Conservation (phyloP, 2,113 vertebrate genomes). For the Abramis brama region DNA sequence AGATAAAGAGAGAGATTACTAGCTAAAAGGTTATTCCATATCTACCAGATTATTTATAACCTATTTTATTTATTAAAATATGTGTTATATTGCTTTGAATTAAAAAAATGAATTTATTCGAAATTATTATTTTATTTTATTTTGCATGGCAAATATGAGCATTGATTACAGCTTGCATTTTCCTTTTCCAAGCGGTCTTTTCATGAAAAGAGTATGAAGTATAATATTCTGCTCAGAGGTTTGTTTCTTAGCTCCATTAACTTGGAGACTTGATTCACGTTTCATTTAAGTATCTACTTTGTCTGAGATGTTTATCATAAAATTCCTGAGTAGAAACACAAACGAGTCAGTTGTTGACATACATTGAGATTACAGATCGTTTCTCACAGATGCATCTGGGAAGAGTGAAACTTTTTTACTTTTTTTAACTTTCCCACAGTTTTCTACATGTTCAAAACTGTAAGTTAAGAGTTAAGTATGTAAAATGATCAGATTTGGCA, state of each 20-base stretch:
- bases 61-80: background rate
- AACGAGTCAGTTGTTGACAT: background rate
- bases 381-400: background rate
- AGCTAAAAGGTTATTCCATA: background rate
- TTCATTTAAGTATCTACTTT: background rate
- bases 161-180: background rate
- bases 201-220: background rate
- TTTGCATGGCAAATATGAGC: background rate
- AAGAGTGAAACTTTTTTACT: background rate
- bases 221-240: background rate
- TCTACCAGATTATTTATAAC: background rate
- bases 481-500: background rate
- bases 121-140: background rate
- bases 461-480: background rate
- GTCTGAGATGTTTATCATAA: background rate
- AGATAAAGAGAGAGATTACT: background rate
- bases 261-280: background rate
- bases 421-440: too few relatives aligned
- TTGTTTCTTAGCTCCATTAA: background rate
- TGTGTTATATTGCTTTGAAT: background rate
- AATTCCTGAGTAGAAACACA: background rate
- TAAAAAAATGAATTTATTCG: background rate
- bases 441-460: background rate
- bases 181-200: background rate
- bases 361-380: background rate